Conservation (phyloP, 1,140 invertebrate species). For the Drosophila ananassae region DNA sequence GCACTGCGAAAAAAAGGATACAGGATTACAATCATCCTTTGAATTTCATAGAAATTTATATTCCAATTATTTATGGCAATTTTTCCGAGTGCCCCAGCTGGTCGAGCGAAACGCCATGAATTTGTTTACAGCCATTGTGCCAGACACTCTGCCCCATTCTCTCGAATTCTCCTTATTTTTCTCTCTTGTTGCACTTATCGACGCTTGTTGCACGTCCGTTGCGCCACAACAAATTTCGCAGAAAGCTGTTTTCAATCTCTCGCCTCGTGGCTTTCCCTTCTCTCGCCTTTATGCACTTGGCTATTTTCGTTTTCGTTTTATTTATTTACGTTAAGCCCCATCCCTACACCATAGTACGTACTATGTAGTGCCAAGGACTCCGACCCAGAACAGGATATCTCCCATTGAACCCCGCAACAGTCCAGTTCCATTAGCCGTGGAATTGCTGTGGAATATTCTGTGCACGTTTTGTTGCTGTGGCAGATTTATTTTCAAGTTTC, state of each 20-base stretch:
- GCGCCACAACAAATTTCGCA: conserved; percentile 37
- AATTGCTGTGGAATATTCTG: conserved; percentile 32
- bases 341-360: neutral
- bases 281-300: conserved; percentile 16
- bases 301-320: conserved; percentile 37
- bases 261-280: conserved; percentile 7
- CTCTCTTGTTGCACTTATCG: conserved; percentile 36
- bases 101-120: conserved; percentile 29
- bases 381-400: neutral
- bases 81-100: conserved; percentile 2
- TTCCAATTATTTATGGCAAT: neutral
- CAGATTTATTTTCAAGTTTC: conserved; percentile 43
- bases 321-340: conserved; percentile 35
- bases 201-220: conserved; percentile 52
- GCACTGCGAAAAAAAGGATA: neutral
- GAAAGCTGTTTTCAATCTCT: conserved; percentile 54
- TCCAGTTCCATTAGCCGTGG: conserved; percentile 30
- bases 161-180: conserved; percentile 5
- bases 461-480: conserved; percentile 26
- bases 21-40: neutral
- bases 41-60: too few species aligned
- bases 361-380: neutral
- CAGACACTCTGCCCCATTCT: conserved; percentile 13
- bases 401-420: neutral
- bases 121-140: conserved; percentile 44